Evolutionary conservation across 2,113 vertebrate genomes (phyloP).

Genomic region (Ageneiosus marmoratus): DNA sequence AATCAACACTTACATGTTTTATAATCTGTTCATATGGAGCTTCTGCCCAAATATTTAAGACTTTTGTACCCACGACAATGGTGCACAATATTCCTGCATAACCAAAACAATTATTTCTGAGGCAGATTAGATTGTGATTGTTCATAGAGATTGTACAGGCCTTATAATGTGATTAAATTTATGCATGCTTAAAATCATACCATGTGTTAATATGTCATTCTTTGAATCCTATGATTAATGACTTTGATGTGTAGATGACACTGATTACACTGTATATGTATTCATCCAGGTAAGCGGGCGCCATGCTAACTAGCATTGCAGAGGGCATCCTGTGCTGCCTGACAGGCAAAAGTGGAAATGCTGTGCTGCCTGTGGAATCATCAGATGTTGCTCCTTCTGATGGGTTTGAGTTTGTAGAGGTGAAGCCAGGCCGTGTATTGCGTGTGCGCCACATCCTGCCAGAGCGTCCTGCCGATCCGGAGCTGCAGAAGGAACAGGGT

Average conservation of each 20-base stretch:
- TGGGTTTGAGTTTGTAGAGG: conserved; percentile 91
- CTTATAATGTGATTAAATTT: neutral
- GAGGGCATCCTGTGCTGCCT: conserved; percentile 93
- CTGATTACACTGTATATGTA: neutral
- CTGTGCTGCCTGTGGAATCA: conserved; percentile 84
- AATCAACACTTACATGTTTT: neutral
- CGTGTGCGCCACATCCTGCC: conserved; percentile 82
- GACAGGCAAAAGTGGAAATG: conserved; percentile 81
- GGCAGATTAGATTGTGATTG: neutral
- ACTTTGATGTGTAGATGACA: conserved; percentile 7
- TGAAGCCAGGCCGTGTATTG: conserved; percentile 89
- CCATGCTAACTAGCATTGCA: conserved; percentile 89
- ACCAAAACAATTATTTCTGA: neutral
- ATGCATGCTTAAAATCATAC: neutral
- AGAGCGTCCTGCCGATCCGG: conserved; percentile 47
- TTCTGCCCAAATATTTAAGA: too few relatives aligned
- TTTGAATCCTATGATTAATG: neutral
- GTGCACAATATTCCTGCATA: neutral
- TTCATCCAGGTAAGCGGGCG: conserved; percentile 56
- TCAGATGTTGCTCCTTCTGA: conserved; percentile 76
- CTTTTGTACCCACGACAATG: neutral
- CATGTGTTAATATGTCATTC: neutral
- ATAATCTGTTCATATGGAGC: too few relatives aligned
- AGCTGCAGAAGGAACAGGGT: conserved; percentile 52
- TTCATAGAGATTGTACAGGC: neutral